Percentiles rank a stretch among this genome's conserved stretches.
Evolutionary conservation across 1,140 invertebrate genomes (phyloP).

Genomic region (Carcinoscorpius rotundicauda): DNA sequence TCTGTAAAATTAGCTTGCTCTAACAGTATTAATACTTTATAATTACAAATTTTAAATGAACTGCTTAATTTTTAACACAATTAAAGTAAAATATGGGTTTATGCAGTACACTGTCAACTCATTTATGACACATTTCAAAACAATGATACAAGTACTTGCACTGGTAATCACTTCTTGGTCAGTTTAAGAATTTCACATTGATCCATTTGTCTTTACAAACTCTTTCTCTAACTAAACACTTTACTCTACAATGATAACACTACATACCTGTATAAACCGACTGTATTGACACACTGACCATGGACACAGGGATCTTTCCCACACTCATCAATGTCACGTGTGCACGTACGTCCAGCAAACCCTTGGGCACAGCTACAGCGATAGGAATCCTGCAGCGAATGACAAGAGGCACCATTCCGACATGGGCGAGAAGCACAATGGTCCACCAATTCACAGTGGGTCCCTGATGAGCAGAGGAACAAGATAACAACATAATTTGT

Average conservation of each 20-base stretch:
- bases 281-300: slow-evolving; percentile 37
- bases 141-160: no score
- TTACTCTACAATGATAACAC: slow-evolving; percentile 38
- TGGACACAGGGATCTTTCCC: slow-evolving; percentile 63
- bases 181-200: no score
- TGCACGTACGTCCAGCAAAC: slow-evolving; percentile 73
- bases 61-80: no score
- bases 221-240: no score
- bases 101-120: no score
- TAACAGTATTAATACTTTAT: no score
- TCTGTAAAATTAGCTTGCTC: no score
- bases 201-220: no score
- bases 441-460: slow-evolving; percentile 62
- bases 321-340: slow-evolving; percentile 70
- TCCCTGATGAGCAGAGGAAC: slow-evolving; percentile 43
- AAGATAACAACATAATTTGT: slow-evolving; percentile 2
- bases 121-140: no score
- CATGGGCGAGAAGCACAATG: slow-evolving; percentile 51
- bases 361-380: slow-evolving; percentile 84
- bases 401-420: slow-evolving; percentile 70
- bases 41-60: no score
- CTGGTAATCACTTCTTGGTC: no score
- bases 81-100: no score
- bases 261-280: slow-evolving; percentile 19
- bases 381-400: slow-evolving; percentile 65